phyloP scores from a whole-genome alignment of 2,113 vertebrate species.

The Phaethon lepturus region DNA sequence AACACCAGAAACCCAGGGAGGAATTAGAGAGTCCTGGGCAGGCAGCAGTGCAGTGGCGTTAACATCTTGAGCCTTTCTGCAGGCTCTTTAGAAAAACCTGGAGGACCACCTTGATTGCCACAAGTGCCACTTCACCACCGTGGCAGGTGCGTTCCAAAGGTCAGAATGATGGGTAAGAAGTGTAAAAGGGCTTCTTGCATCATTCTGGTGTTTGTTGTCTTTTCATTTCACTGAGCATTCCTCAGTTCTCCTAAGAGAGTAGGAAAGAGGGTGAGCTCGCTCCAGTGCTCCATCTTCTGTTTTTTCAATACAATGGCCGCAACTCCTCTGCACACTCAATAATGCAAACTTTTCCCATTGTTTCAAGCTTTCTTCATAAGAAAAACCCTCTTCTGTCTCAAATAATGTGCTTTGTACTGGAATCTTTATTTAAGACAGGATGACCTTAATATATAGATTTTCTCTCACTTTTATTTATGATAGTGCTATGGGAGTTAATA shows the following conservation, averaged over 20 bases:
- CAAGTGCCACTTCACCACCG: not conserved
- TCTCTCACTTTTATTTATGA: slow-evolving; percentile 58
- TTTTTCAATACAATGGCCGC: not conserved
- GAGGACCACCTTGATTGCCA: not conserved
- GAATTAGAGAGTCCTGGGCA: not conserved
- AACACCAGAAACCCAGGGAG: not conserved
- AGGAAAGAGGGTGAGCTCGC: not conserved
- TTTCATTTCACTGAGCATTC: not conserved
- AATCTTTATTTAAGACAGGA: slow-evolving; percentile 45
- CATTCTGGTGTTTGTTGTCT: not conserved
- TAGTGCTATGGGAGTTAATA: not conserved
- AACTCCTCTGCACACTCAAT: not conserved
- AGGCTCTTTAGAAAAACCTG: not conserved
- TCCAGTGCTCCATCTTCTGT: not conserved
- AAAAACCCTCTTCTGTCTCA: not conserved
- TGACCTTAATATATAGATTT: slow-evolving; percentile 51
- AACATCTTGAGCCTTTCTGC: not conserved
- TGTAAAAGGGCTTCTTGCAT: not conserved
- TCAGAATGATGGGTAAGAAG: not conserved
- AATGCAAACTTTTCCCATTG: not conserved
- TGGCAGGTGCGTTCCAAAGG: not conserved
- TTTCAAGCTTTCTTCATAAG: not conserved
- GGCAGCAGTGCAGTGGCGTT: accelerated
- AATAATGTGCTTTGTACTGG: slow-evolving; percentile 21
- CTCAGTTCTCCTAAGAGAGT: not conserved